A percentile compares a stretch with the other conserved stretches of the same genome.
These are phyloP conservation scores for Apodemia mormo DNA, from an alignment of 2,888 invertebrate species.

Conservation along the genomic window DNA sequence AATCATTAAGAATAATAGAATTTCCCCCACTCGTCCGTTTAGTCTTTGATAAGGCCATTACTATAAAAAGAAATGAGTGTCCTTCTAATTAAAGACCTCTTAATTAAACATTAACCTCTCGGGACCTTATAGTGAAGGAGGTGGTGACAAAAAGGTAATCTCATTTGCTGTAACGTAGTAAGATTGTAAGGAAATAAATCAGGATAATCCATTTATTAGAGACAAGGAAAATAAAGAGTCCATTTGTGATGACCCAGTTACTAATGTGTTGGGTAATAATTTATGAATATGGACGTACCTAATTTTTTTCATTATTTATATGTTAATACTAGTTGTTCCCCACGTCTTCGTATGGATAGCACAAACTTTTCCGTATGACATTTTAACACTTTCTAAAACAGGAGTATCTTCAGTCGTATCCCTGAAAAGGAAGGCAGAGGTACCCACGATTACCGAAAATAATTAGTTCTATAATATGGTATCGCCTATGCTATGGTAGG, in stretches of 20 bases:
- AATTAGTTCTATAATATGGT: no score
- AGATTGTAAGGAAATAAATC: not conserved
- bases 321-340: no score
- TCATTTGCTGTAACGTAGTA: slow-evolving; percentile 12
- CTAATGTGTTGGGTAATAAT: slow-evolving; percentile 6
- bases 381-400: no score
- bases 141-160: slow-evolving; percentile 18
- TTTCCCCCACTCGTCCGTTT: slow-evolving; percentile 3
- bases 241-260: slow-evolving; percentile 10
- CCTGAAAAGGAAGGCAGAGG: no score
- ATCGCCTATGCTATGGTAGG: no score
- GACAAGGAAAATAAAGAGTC: not conserved
- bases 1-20: slow-evolving; percentile 20
- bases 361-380: no score
- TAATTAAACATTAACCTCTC: slow-evolving; percentile 35
- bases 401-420: no score
- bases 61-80: slow-evolving; percentile 35
- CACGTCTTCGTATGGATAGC: no score
- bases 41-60: slow-evolving; percentile 30
- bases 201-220: slow-evolving; percentile 9
- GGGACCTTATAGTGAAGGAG: slow-evolving; percentile 23
- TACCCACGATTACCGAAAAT: no score
- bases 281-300: not conserved
- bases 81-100: slow-evolving; percentile 35
- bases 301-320: not conserved